Percentiles rank a stretch among this genome's conserved stretches.
phyloP scores from a whole-genome alignment of 2,113 vertebrate species.

The Rattus rattus region DNA sequence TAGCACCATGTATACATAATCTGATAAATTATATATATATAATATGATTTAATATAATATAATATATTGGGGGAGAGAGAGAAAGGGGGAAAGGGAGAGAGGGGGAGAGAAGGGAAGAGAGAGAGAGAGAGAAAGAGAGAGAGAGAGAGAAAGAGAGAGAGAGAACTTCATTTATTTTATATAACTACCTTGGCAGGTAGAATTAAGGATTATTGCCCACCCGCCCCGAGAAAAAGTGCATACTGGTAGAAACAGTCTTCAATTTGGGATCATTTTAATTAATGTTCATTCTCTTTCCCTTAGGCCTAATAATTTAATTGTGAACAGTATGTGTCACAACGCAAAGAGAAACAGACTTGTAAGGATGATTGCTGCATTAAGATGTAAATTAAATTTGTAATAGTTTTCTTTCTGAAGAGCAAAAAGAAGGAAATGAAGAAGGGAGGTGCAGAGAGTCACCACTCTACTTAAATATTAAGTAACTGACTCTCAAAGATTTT shows the following conservation, averaged over 20 bases:
- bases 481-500: constrained; percentile 41
- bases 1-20: not conserved
- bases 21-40: constrained; percentile 28
- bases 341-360: constrained; percentile 50
- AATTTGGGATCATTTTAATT: constrained; percentile 39
- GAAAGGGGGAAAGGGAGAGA: too few relatives aligned
- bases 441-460: not conserved
- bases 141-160: not conserved
- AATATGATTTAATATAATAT: not conserved
- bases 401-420: constrained; percentile 51
- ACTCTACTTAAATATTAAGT: constrained; percentile 39
- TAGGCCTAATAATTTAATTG: constrained; percentile 21
- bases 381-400: constrained; percentile 41
- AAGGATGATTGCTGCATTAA: constrained; percentile 25
- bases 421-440: not conserved
- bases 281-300: not conserved
- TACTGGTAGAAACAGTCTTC: constrained; percentile 14
- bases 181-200: constrained; percentile 17
- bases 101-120: too few relatives aligned
- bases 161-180: not conserved
- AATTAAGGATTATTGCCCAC: constrained; percentile 30
- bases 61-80: too few relatives aligned
- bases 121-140: not conserved
- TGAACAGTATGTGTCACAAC: constrained; percentile 13
- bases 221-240: not conserved